These are phyloP conservation scores for Drosophila sulfurigaster DNA, from an alignment of 1,140 invertebrate species.

Conservation along the genomic window DNA sequence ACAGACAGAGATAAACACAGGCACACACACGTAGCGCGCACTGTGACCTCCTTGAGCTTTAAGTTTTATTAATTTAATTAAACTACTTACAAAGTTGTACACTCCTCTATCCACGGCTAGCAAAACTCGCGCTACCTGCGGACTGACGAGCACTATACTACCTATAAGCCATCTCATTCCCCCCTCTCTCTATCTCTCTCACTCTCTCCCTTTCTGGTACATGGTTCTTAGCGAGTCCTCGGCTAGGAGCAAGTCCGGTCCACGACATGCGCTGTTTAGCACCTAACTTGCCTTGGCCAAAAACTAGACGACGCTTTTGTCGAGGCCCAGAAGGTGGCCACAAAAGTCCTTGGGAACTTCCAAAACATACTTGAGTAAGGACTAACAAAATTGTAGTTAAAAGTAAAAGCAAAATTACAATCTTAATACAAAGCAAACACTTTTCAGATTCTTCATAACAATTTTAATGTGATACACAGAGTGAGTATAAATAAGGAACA, in stretches of 20 bases:
- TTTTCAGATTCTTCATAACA: not conserved
- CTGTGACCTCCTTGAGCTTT: slow-evolving; percentile 56
- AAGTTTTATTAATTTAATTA: slow-evolving; percentile 84
- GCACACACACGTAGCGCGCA: not conserved
- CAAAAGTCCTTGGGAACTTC: slow-evolving; percentile 22
- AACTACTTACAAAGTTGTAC: slow-evolving; percentile 82
- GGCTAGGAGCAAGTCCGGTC: slow-evolving; percentile 26
- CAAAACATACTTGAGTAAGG: not conserved
- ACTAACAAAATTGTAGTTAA: not conserved
- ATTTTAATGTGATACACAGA: no score
- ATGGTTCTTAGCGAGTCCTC: no score
- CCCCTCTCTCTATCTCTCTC: not conserved
- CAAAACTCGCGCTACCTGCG: slow-evolving; percentile 52
- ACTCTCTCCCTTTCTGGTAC: no score
- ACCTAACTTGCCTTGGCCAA: slow-evolving; percentile 75
- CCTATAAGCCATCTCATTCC: slow-evolving; percentile 11
- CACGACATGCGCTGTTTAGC: slow-evolving; percentile 79
- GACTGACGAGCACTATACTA: slow-evolving; percentile 43
- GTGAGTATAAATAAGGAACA: no score
- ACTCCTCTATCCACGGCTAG: slow-evolving; percentile 68
- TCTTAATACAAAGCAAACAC: not conserved
- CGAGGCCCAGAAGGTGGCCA: slow-evolving; percentile 29
- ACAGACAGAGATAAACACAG: not conserved
- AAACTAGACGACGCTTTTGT: slow-evolving; percentile 55
- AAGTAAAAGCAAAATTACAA: not conserved